Conservation (phyloP, 1,140 invertebrate species). For the Drosophila rufa region DNA sequence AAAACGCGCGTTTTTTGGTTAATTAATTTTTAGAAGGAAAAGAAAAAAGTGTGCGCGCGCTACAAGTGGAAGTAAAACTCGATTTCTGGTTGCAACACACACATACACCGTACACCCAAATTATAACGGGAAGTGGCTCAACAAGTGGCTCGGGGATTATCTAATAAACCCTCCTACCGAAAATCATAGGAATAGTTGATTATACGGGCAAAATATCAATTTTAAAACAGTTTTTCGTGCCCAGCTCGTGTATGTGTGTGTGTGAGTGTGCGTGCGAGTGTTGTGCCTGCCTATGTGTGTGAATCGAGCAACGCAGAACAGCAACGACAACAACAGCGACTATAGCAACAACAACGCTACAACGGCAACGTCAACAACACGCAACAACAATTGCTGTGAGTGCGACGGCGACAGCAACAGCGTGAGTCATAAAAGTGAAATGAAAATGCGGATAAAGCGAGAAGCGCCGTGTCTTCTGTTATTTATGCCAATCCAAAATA, state of each 20-base stretch:
- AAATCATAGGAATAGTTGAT: constrained; percentile 63
- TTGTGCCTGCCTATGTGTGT: constrained; percentile 59
- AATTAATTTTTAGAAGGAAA: constrained; percentile 36
- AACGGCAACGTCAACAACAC: constrained; percentile 75
- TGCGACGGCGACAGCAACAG: constrained; percentile 80
- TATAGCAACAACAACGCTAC: constrained; percentile 54
- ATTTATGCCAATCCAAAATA: constrained; percentile 86
- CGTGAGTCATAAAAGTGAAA: constrained; percentile 85
- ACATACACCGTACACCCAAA: constrained; percentile 21
- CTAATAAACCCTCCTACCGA: constrained; percentile 66
- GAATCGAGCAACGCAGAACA: constrained; percentile 58
- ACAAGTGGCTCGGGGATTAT: constrained; percentile 78
- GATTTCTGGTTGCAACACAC: constrained; percentile 47
- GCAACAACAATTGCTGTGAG: constrained; percentile 73
- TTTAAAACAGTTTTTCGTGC: constrained; percentile 67
- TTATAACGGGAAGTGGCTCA: constrained; percentile 77
- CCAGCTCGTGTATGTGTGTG: constrained; percentile 24
- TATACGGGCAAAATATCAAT: constrained; percentile 66
- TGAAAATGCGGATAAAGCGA: constrained; percentile 89
- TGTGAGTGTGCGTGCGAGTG: constrained; percentile 39
- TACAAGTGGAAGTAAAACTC: constrained; percentile 63
- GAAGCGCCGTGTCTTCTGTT: constrained; percentile 88
- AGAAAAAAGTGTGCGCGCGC: constrained; percentile 60
- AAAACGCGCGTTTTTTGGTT: constrained; percentile 38
- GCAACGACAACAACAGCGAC: constrained; percentile 45